Evolutionary conservation across 1,140 invertebrate genomes (phyloP).

Genomic region (Aphelenchoides besseyi): DNA sequence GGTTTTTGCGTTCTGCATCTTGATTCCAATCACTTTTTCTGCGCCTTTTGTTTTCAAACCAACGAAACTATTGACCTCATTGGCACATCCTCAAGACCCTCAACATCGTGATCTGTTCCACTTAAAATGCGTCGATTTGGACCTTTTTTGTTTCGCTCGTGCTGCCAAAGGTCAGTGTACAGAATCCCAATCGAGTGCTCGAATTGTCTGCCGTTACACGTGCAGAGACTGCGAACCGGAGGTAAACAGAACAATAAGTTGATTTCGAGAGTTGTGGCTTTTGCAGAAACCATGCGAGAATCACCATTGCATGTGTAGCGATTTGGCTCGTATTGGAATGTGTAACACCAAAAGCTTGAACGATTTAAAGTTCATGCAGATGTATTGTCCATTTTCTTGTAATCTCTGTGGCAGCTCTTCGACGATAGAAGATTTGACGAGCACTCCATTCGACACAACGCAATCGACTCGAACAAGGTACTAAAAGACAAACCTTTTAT

Average conservation of each 20-base stretch:
- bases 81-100: not conserved
- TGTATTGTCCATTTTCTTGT: not conserved
- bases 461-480: not conserved
- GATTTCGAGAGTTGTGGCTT: not conserved
- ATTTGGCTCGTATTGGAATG: not conserved
- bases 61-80: not conserved
- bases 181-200: not conserved
- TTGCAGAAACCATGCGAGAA: not conserved
- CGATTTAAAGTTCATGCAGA: not conserved
- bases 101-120: not conserved
- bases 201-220: not conserved
- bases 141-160: not conserved
- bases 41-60: not conserved
- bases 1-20: not conserved
- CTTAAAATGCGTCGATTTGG: slow-evolving; percentile 8
- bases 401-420: not conserved
- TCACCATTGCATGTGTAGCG: not conserved
- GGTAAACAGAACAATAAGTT: not conserved
- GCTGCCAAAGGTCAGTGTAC: not conserved
- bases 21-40: not conserved
- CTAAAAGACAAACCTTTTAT: not conserved
- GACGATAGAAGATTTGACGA: not conserved
- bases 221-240: not conserved
- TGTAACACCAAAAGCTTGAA: not conserved
- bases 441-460: not conserved